Evolutionary conservation across 2,888 invertebrate species (phyloP), one percentile per base, ranked within the genome.

Genomic region (Folsomia manolachei): DNA sequence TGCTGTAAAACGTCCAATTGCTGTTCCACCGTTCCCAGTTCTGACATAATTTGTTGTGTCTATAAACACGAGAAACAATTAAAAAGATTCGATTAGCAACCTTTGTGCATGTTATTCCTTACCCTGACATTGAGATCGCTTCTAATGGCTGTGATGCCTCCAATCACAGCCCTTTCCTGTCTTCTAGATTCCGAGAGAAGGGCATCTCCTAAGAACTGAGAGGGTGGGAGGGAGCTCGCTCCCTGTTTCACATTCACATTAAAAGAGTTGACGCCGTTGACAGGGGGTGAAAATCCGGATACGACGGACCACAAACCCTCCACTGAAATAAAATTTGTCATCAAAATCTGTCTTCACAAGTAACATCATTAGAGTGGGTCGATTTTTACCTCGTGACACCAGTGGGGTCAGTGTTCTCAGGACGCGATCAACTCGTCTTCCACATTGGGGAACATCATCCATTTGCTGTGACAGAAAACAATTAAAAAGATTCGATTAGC

Each of bases 161-260:
- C n/a, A n/a, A n/a, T n/a, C n/a, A n/a, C n/a, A 63, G 80, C 80
- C 71, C 80, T 52, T 71, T 80, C 80, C 64, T 80, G 80, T 72
- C 80, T 69, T 60, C 80, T 71, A 21, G 77, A 78, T 60, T 80
- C 80, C 14, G 78, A 78, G 9, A 79, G 61, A 18, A 80, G 75
- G n/a, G 77, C 76, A 69, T 80, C 80, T n/a, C 72, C 75, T 9
- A 80, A 66, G 60, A 78, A 80, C 60, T 78, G 78, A 2, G 78
- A 74, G 39, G 78, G 80, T 18, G 75, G 67, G 4, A 75, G 74
- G 14, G 23, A 2, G 19, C 73, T 74, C 2, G 77, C 52, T 0
- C 71, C 71, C 39, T 53, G 68, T 60, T 72, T 72, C 1, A 70
- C 71, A 69, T 73, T 78, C n/a, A n/a, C n/a, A n/a, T n/a, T n/a